A percentile compares a stretch with the other conserved stretches of the same genome.
Evolutionary conservation across 2,113 vertebrate species (phyloP).

Genomic region (Stigmatopora argus): DNA sequence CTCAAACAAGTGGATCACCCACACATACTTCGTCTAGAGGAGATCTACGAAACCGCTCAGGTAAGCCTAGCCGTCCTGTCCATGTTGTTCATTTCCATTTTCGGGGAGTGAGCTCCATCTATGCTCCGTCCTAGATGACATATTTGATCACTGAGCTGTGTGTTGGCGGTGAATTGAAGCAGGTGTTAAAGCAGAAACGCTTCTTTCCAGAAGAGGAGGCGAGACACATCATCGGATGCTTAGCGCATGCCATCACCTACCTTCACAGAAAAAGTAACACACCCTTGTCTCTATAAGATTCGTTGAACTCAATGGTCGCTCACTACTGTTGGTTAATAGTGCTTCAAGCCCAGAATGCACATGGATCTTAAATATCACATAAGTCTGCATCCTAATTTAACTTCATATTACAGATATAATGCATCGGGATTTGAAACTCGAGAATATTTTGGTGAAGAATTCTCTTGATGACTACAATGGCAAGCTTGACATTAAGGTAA

Average conservation of each 20-base stretch:
- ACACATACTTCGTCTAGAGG: slow-evolving; percentile 80
- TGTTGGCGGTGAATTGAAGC: slow-evolving; percentile 77
- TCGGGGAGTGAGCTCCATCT: slow-evolving; percentile 11
- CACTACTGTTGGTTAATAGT: not conserved
- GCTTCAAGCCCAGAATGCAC: not conserved
- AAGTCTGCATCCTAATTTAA: slow-evolving; percentile 3
- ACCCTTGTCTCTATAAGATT: not conserved
- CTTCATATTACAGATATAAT: slow-evolving; percentile 74
- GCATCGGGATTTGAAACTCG: slow-evolving; percentile 82
- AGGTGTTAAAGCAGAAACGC: slow-evolving; percentile 68
- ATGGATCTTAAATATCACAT: no score
- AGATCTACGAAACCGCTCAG: slow-evolving; percentile 77
- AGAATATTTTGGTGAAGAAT: slow-evolving; percentile 88
- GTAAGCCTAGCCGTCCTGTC: slow-evolving; percentile 43
- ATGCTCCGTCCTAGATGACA: slow-evolving; percentile 69
- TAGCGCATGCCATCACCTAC: slow-evolving; percentile 73
- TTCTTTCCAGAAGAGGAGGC: slow-evolving; percentile 79
- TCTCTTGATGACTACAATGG: slow-evolving; percentile 63
- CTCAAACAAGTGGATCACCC: slow-evolving; percentile 76
- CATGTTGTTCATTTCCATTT: not conserved
- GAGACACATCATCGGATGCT: slow-evolving; percentile 73
- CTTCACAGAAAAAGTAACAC: slow-evolving; percentile 78
- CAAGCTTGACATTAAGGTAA: slow-evolving; percentile 83
- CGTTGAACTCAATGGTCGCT: not conserved
- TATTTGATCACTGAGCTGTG: slow-evolving; percentile 83